Evolutionary conservation across 2,113 vertebrate species (phyloP), one percentile per base, ranked within the genome.

Genomic region (Menura novaehollandiae): DNA sequence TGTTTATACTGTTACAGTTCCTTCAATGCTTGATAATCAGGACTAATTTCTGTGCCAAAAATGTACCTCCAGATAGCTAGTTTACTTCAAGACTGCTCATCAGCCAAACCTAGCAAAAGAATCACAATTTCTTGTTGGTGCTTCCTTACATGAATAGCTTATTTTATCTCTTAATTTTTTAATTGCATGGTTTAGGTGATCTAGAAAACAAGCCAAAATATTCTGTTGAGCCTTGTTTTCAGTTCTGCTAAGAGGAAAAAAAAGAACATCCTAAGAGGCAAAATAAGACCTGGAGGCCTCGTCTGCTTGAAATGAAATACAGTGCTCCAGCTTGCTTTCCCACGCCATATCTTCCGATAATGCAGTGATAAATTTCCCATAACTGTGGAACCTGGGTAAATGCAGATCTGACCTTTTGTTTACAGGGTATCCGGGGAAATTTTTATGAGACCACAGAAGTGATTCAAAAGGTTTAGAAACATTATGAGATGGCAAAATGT

Each of bases 321-420:
- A 13, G 69, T 43, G 41, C 64, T 93, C n/a, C 39, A 67, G 43
- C 49, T 91, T 94, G 46, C 78, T 69, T 76, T 35, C 35, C 74
- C 43, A 16, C 73, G 44, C 67, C n/a, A 11, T 75, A 49, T 75
- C 87, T 85, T 91, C 52, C 91, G 53, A 72, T 81, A 87, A 71
- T 52, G 47, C 84, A 73, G 74, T 71, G 73, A 91, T 94, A 90
- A 95, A 93, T 89, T 73, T 95, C 28, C 19, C 24, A 24, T 92
- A 91, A 80, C 44, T 71, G 44, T 71, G 67, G 69, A 85, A 89
- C 85, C 64, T 96, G 55, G 49, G 44, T 91, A 87, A 96, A 96
- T 96, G 95, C 91, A 88, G 91, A 87, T 95, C 73, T 88, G 89
- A 97, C 66, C 93, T 95, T 96, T 96, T 96, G 85, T 96, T 94